A percentile compares a stretch with the other conserved stretches of the same genome.
These are phyloP conservation scores for Meteorus cinctellus DNA, from an alignment of 2,888 invertebrate genomes.

Conservation along the genomic window DNA sequence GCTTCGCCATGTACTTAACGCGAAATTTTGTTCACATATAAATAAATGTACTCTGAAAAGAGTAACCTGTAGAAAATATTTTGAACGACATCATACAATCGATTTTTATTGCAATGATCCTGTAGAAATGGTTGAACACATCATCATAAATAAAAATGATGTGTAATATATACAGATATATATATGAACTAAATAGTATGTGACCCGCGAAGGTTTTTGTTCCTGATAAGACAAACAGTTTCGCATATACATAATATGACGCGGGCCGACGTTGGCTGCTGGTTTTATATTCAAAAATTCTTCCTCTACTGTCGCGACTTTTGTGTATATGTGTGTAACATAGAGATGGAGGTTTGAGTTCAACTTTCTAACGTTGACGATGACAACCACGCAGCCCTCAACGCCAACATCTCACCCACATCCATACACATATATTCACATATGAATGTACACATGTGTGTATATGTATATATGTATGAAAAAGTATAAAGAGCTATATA, in stretches of 20 bases:
- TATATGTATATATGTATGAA: neutral
- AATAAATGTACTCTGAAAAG: neutral
- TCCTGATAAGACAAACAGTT: conserved; percentile 39
- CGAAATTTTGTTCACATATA: too few species aligned
- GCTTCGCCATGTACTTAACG: too few species aligned
- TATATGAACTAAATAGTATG: neutral
- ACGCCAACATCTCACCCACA: neutral
- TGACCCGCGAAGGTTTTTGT: neutral
- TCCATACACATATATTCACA: too few species aligned
- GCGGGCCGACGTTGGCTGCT: conserved; percentile 46
- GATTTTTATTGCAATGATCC: neutral
- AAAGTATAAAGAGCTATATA: conserved; percentile 19
- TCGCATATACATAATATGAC: conserved; percentile 41
- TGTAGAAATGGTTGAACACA: conserved; percentile 14
- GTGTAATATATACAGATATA: conserved; percentile 1
- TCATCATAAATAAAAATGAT: conserved; percentile 29
- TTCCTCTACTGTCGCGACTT: conserved; percentile 38
- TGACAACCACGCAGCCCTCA: neutral
- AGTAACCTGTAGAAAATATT: neutral
- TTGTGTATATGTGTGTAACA: neutral
- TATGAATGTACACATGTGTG: neutral
- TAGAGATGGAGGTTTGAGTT: neutral
- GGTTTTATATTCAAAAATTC: conserved; percentile 45
- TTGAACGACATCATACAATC: neutral
- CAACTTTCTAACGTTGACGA: neutral